Evolutionary conservation across 2,113 vertebrate genomes (phyloP), one percentile per base, ranked within the genome.

Genomic region (Apodemus speciosus): DNA sequence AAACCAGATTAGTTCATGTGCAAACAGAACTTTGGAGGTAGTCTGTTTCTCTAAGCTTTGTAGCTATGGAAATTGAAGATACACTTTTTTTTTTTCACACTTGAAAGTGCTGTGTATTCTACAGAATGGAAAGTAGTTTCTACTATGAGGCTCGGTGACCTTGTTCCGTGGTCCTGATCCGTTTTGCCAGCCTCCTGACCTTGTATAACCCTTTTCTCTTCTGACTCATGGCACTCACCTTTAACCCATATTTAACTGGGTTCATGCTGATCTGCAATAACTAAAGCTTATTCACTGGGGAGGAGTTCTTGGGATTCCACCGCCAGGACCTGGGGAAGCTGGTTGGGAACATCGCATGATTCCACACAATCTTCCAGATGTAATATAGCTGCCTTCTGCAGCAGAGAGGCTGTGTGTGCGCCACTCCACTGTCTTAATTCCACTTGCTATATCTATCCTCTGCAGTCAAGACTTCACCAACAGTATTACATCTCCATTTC

Each of bases 111-210:
- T 8, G 6, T 51, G 64, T 73, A 7, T 30, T 73, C 40, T 30
- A 4, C 1, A n/a, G 32, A 91, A 38, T 69, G n/a, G 77, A 76
- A 94, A 58, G 21, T 64, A 25, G 20, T 77, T 66, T 80, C 15
- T 43, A 0, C 51, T 6, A 1, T 9, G 85, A 0, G 3, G 10
- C 20, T 75, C 46, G 1, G 32, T 69, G 69, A 6, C 30, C 20
- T 5, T 35, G 38, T 16, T 80, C 49, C 21, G 21, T 62, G 92
- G 20, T 9, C 35, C 58, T 30, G 56, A 0, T 35, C 76, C 62
- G 18, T 49, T 35, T 81, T 64, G 89, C 73, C 35, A 66, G 43
- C 20, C 23, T 62, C 49, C 23, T 43, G 9, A 68, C 72, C 79
- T 64, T 46, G 83, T 15, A 2, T 13, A 20, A 56, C 38, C 9